These are phyloP conservation scores for Brachyalestes nurse DNA, from an alignment of 2,797 vertebrate species.

Conservation along the genomic window DNA sequence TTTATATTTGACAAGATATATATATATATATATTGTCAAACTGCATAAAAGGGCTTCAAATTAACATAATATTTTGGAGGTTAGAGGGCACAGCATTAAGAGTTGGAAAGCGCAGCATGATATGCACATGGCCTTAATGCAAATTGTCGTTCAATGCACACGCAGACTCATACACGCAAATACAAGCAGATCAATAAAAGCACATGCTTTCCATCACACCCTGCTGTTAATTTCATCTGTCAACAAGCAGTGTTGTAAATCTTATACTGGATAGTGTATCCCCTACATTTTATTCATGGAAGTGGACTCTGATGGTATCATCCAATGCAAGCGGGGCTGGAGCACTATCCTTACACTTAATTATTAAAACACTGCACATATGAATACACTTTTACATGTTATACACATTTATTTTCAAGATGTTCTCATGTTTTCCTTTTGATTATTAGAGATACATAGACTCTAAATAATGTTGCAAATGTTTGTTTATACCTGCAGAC, in stretches of 20 bases:
- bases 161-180: conserved; percentile 20
- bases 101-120: conserved; percentile 45
- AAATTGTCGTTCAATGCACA: conserved; percentile 29
- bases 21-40: not conserved
- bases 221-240: conserved; percentile 26
- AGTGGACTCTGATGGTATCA: too few relatives aligned
- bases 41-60: not conserved
- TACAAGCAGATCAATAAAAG: conserved; percentile 42
- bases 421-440: too few relatives aligned
- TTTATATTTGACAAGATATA: too few relatives aligned
- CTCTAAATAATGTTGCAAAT: too few relatives aligned
- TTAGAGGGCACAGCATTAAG: conserved; percentile 47
- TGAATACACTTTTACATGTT: too few relatives aligned
- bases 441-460: too few relatives aligned
- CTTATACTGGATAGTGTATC: not conserved
- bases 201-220: conserved; percentile 63
- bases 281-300: too few relatives aligned
- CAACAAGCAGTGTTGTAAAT: not conserved
- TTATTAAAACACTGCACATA: too few relatives aligned
- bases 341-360: too few relatives aligned
- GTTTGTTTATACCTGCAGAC: too few relatives aligned
- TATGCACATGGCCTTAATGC: conserved; percentile 53
- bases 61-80: conserved; percentile 31
- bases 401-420: too few relatives aligned
- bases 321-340: too few relatives aligned